These are phyloP conservation scores for Danio jaintianensis DNA, from an alignment of 2,797 vertebrate species.

Conservation along the genomic window DNA sequence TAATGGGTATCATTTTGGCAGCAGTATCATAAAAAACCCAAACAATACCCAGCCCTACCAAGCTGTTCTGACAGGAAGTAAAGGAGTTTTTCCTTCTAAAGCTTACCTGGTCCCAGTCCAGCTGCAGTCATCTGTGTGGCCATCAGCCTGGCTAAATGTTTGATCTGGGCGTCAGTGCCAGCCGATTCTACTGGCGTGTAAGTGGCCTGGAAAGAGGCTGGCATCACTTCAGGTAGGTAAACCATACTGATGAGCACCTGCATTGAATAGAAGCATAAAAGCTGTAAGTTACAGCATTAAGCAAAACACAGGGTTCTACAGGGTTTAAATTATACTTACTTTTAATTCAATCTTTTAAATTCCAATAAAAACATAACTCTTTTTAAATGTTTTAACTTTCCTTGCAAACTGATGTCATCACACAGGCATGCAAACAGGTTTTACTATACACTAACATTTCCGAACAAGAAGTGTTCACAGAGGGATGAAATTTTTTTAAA, in stretches of 20 bases:
- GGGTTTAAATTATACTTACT: not conserved
- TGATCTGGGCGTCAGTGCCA: constrained; percentile 93
- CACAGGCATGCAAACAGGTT: not conserved
- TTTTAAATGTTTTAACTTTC: not conserved
- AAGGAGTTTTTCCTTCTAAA: not conserved
- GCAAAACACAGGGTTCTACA: not conserved
- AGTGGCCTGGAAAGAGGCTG: constrained; percentile 95
- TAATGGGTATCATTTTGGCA: no score
- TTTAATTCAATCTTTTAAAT: not conserved
- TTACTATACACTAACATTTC: not conserved
- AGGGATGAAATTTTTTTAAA: not conserved
- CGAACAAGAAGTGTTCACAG: not conserved
- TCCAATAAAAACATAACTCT: not conserved
- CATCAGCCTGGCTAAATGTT: constrained; percentile 92
- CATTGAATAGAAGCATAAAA: not conserved
- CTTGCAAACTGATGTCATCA: not conserved
- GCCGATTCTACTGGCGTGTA: constrained; percentile 96
- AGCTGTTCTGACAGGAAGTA: not conserved
- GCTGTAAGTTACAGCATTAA: not conserved
- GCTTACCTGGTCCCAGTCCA: constrained; percentile 88
- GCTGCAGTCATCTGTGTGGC: constrained; percentile 93
- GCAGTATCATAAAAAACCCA: no score
- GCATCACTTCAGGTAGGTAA: constrained; percentile 94
- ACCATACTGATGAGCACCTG: constrained; percentile 99
- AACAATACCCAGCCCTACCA: no score